Base-by-base conservation (phyloP, 2,888 invertebrate species). In the Drosophila colorata region DNA sequence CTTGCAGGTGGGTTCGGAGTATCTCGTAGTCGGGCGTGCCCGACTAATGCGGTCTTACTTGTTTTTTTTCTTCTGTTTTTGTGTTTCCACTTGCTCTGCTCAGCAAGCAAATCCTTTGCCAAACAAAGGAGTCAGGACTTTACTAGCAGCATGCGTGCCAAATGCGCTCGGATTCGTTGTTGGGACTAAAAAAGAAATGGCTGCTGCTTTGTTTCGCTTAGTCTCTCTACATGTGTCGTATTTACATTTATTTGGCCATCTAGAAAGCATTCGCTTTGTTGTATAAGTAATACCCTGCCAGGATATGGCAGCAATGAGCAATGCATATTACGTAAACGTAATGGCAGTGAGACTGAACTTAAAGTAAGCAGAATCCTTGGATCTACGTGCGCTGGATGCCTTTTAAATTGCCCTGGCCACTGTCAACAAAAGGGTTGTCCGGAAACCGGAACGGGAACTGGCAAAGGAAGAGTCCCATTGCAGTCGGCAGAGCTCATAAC, bases 51-150 rank as follows among this genome's bases (percentile, higher is more conserved):
- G n/a, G n/a, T n/a, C n/a, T n/a, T n/a, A n/a, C n/a, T n/a, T n/a
- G n/a, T n/a, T n/a, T n/a, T 44, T 16, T 20, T 8, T 35, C 35
- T 49, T 61, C 35, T 28, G 16, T 25, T 43, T 49, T 57, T 67
- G 41, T 64, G 20, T 23, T 44, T 44, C 35, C 63, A 43, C 52
- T 53, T 51, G 18, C 44, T 44, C 44, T 65, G 44, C 23, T 44
- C 46, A 23, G 35, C 58, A 28, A 57, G 60, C 68, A 77, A 68
- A 82, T 64, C 79, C 75, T 73, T 69, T 69, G 56, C 43, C 75
- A 74, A 69, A 86, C 81, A 79, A 82, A 57, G 66, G 48, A 55
- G 57, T 44, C 68, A 61, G 52, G 23, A 64, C 56, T 57, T 31
- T n/a, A 37, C 52, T 64, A 53, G 53, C 43, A 63, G 70, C 59